Conservation (phyloP, 2,113 vertebrate genomes). For the Castor canadensis region DNA sequence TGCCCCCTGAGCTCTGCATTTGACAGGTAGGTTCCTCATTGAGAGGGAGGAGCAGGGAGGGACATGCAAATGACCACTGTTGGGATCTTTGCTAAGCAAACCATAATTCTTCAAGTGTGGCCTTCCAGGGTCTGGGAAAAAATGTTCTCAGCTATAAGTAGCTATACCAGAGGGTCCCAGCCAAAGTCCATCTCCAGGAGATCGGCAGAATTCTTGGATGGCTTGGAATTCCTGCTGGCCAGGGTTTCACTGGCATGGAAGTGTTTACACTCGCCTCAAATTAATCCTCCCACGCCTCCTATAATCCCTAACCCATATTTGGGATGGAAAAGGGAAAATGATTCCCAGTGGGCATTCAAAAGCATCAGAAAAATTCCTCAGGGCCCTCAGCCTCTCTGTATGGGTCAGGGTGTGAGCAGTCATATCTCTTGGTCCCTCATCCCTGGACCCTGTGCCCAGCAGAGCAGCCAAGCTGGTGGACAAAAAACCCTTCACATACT, state of each 20-base stretch:
- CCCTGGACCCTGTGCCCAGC: not conserved
- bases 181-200: constrained; percentile 78
- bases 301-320: constrained; percentile 81
- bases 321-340: constrained; percentile 83
- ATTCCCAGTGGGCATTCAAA: constrained; percentile 53
- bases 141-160: constrained; percentile 86
- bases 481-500: not conserved
- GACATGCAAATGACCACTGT: not conserved
- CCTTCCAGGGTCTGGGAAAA: constrained; percentile 75
- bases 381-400: not conserved
- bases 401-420: not conserved
- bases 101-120: not conserved
- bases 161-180: constrained; percentile 81
- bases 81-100: constrained; percentile 40
- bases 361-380: constrained; percentile 67
- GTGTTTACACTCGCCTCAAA: constrained; percentile 74
- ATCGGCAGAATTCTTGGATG: constrained; percentile 73
- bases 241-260: constrained; percentile 73
- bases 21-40: not conserved
- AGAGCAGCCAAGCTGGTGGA: not conserved
- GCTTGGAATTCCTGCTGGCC: constrained; percentile 71
- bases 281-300: constrained; percentile 75
- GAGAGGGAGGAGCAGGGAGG: not conserved
- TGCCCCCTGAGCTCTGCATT: not conserved
- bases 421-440: not conserved